phyloP scores from a whole-genome alignment of 2,888 invertebrate species.

The Cordilura impudica region DNA sequence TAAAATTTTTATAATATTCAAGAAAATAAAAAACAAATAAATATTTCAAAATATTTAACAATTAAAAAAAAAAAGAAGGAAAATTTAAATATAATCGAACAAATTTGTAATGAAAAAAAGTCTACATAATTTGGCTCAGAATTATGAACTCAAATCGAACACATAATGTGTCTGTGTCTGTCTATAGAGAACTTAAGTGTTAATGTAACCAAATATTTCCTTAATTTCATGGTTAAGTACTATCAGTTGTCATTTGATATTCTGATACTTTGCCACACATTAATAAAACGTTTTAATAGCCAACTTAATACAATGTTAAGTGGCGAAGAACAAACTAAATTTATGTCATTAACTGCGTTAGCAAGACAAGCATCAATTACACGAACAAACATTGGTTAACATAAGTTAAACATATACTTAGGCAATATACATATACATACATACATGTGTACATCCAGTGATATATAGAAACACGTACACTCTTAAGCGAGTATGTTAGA shows the following conservation, averaged over 20 bases:
- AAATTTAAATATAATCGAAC: too few relatives aligned
- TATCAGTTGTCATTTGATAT: not conserved
- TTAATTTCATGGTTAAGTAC: not conserved
- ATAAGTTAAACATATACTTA: not conserved
- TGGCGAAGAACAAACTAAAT: not conserved
- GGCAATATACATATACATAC: too few relatives aligned
- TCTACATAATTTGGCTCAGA: too few relatives aligned
- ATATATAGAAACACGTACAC: not conserved
- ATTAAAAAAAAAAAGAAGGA: too few relatives aligned
- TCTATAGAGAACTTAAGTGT: too few relatives aligned
- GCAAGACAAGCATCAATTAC: not conserved
- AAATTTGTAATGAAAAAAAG: too few relatives aligned
- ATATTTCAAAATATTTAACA: too few relatives aligned
- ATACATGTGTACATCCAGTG: not conserved
- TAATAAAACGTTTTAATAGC: not conserved
- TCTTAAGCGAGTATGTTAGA: too few relatives aligned
- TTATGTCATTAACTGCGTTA: not conserved
- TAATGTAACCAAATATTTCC: too few relatives aligned
- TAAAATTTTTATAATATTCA: constrained; percentile 20
- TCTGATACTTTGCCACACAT: not conserved
- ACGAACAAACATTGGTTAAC: not conserved
- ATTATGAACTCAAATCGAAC: too few relatives aligned
- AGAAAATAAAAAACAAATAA: not conserved
- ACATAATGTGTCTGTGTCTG: too few relatives aligned
- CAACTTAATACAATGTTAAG: not conserved